Base-by-base conservation (phyloP, 2,113 vertebrate genomes). In the Perognathus longimembris region DNA sequence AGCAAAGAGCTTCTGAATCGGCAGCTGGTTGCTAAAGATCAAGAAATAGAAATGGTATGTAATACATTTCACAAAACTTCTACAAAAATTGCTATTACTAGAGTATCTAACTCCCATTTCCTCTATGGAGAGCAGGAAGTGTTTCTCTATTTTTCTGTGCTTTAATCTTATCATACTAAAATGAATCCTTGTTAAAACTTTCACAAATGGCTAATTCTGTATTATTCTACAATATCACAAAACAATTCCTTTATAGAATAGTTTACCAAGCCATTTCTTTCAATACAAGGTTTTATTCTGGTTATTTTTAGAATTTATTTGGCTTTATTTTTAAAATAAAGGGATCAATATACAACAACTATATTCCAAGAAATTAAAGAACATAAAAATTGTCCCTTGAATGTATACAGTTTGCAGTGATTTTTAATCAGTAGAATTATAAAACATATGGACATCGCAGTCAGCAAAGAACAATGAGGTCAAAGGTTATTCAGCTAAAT, bases 1-100 rank as follows among this genome's bases (percentile, higher is more conserved):
- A 97, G 97, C 96, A 98, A 98, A 98, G 97, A 98, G 78, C 4
- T 34, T 84, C 97, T 98, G 95, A 97, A 95, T 92, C 94, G 96
- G 50, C 97, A 98, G 92, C 94, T 98, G 73, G 91, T 94, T 95
- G 97, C 92, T 71, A 96, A 97, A 97, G 96, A 97, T 89, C 96
- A 97, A 87, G 98, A 98, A 94, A 96, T 97, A 93, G 95, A 97
- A 94, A 96, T 95, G 85, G 96, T 97, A 98, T 69, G 92, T 97
- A 90, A 94, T 85, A 93, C 28, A 36, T 67, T 96, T 93, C 76
- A 64, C 57, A 86, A 75, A 36, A 38, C 3, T 82, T 78, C 42
- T 85, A 88, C 40, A 32, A 89, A 91, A 42, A 59, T 89, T 80
- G 26, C n/a, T 94, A 40, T 81, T 85, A n/a, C 15, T 54, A 54